These are phyloP conservation scores for Cichladusa arquata DNA, from an alignment of 2,113 vertebrate genomes.

Conservation along the genomic window DNA sequence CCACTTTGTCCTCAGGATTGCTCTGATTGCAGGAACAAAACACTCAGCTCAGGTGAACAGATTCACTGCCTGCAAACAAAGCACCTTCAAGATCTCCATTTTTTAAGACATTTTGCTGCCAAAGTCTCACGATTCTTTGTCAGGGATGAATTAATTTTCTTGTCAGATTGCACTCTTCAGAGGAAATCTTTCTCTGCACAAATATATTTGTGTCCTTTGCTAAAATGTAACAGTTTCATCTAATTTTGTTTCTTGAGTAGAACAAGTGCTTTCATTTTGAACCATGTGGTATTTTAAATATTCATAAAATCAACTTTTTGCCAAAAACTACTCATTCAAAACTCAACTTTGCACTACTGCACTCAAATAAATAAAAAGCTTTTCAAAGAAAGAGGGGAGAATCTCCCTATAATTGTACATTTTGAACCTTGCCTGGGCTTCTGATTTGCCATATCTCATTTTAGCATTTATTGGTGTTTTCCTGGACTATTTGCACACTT, in stretches of 20 bases:
- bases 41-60: not conserved
- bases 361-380: not conserved
- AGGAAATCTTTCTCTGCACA: not conserved
- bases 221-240: not conserved
- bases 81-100: not conserved
- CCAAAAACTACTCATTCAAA: not conserved
- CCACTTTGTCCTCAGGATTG: not conserved
- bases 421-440: not conserved
- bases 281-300: not conserved
- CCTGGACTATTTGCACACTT: not conserved
- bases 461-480: not conserved
- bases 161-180: not conserved
- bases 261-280: not conserved
- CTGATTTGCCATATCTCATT: not conserved
- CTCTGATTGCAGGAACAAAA: constrained; percentile 30
- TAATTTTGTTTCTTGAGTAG: not conserved
- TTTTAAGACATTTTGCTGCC: not conserved
- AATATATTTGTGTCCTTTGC: not conserved
- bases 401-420: not conserved
- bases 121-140: not conserved
- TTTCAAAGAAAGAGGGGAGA: not conserved
- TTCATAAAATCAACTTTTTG: not conserved
- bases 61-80: constrained; percentile 12
- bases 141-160: constrained; percentile 9
- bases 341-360: not conserved